Base-by-base conservation (phyloP, 2,113 vertebrate genomes). In the Ctenodactylus gundi region DNA sequence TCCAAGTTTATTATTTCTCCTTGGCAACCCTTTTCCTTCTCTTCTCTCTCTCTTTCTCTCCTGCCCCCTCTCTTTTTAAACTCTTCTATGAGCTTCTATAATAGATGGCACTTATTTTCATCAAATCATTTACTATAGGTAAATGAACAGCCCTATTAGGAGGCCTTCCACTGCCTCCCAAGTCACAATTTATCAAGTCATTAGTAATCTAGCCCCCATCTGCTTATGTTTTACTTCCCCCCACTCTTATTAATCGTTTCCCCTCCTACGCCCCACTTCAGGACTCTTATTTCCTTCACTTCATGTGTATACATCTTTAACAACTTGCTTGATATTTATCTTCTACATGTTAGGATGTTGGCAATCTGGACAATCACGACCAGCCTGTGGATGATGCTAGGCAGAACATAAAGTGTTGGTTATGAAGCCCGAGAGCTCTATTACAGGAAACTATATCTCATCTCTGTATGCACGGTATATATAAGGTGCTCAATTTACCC, bases 281-380 rank as follows among this genome's bases (percentile, higher is more conserved):
- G 2, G 25, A 62, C 44, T 34, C 6, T n/a, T 75, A 72, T 29
- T 86, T 85, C 53, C 36, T 86, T 88, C 4, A 51, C 18, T 91
- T 46, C n/a, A 64, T n/a, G n/a, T 27, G 21, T 75, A 3, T 10
- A 92, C 58, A 55, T 93, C 72, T 75, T 25, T n/a, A 60, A 78
- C 77, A 60, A 65, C 67, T 23, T 83, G 36, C 85, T 94, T 86
- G 51, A 7, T 89, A 89, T 62, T 84, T 81, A 70, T 85, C 39
- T 68, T 75, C 36, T 58, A 78, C 72, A 10, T 62, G 88, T 10
- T 85, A 10, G 7, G 7, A 85, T 39, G 57, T 62, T 39, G 34
- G 62, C 46, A 72, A 21, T 68, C 73, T 23, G 46, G 53, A 76
- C 65, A 82, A 34, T 82, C 31, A 65, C 51, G 31, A 64, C 14